Conservation (phyloP, 2,797 vertebrate genomes). For the Linurgus olivaceus region DNA sequence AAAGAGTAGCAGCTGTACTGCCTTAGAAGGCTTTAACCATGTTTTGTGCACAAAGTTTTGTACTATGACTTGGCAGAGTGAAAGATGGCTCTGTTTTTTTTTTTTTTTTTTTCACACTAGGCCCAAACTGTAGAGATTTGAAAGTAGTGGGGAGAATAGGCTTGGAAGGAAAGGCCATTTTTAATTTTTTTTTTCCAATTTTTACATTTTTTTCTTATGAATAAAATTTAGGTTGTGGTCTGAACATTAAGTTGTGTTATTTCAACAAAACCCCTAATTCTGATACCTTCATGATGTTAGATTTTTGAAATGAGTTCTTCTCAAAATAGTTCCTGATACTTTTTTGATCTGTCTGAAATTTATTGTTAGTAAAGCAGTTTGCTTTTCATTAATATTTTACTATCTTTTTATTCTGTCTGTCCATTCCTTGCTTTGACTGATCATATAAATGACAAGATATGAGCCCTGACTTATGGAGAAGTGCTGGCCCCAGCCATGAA, state of each 20-base stretch:
- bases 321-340: background rate
- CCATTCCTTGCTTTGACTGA: background rate
- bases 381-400: background rate
- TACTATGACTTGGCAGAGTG: background rate
- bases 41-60: background rate
- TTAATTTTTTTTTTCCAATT: background rate
- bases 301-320: constrained; percentile 1
- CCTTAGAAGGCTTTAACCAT: background rate
- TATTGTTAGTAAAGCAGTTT: background rate
- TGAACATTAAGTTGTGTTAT: background rate
- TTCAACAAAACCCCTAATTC: background rate
- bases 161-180: background rate
- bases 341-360: constrained; percentile 17
- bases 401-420: background rate
- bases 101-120: background rate
- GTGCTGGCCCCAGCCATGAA: background rate
- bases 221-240: background rate
- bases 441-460: background rate
- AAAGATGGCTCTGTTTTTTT: constrained; percentile 3
- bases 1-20: background rate
- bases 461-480: background rate
- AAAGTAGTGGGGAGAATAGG: background rate
- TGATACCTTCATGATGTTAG: background rate
- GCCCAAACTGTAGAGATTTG: background rate
- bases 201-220: background rate